Evolutionary conservation across 1,140 invertebrate genomes (phyloP).

Genomic region (Reticulitermes speratus): DNA sequence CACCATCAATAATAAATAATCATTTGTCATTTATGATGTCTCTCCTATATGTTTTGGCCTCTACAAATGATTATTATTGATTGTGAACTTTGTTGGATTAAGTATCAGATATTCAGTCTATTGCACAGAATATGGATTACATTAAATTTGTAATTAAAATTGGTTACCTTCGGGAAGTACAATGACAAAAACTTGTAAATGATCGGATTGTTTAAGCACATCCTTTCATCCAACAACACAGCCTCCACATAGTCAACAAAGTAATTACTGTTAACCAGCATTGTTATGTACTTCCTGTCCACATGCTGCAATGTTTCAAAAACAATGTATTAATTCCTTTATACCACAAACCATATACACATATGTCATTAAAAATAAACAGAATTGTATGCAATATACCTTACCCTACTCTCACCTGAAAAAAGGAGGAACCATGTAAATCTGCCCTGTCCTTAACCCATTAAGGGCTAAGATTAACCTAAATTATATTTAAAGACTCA

Average conservation of each 20-base stretch:
- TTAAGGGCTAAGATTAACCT: too few relatives aligned
- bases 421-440: too few relatives aligned
- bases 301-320: conserved; percentile 55
- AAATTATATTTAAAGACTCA: too few relatives aligned
- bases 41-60: too few relatives aligned
- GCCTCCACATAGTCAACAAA: conserved; percentile 83
- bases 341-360: not conserved
- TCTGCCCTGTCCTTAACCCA: too few relatives aligned
- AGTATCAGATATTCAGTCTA: too few relatives aligned
- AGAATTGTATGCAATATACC: too few relatives aligned
- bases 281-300: conserved; percentile 73
- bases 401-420: too few relatives aligned
- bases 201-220: conserved; percentile 70
- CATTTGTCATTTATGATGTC: too few relatives aligned
- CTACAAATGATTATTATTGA: too few relatives aligned
- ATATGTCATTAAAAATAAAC: not conserved
- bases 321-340: conserved; percentile 30
- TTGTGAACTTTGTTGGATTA: too few relatives aligned
- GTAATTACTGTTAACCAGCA: conserved; percentile 73
- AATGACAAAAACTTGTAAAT: conserved; percentile 80
- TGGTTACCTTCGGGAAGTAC: conserved; percentile 77
- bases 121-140: not conserved
- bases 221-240: conserved; percentile 75
- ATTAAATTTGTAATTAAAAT: not conserved
- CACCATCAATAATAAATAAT: too few relatives aligned